Evolutionary conservation across 1,140 invertebrate species (phyloP).

Genomic region (Rhynchophorus ferrugineus): DNA sequence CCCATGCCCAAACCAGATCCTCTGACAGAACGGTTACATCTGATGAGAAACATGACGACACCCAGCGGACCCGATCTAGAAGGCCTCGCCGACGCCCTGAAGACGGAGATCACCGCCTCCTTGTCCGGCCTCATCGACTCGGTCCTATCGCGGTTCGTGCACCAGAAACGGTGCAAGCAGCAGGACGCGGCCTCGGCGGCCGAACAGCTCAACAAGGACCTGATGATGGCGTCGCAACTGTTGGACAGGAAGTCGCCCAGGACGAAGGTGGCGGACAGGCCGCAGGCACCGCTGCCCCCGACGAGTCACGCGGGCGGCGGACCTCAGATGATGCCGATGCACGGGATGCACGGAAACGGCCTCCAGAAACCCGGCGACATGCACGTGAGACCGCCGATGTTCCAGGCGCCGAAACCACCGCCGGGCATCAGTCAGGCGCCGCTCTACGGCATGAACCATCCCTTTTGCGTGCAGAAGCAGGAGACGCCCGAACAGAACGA

Average conservation of each 20-base stretch:
- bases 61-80: constrained; percentile 69
- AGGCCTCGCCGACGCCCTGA: constrained; percentile 78
- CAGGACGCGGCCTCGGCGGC: constrained; percentile 66
- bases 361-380: constrained; percentile 62
- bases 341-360: constrained; percentile 38
- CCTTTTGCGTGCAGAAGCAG: constrained; percentile 57
- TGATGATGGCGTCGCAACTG: constrained; percentile 65
- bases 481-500: constrained; percentile 86
- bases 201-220: constrained; percentile 75
- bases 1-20: constrained; percentile 39
- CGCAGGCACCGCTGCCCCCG: constrained; percentile 45
- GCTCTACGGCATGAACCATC: constrained; percentile 58
- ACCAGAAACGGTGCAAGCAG: constrained; percentile 71
- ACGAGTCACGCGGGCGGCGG: constrained; percentile 33
- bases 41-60: constrained; percentile 54
- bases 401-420: constrained; percentile 70
- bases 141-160: constrained; percentile 75
- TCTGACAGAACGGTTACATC: constrained; percentile 55
- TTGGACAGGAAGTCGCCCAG: constrained; percentile 76
- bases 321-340: constrained; percentile 34
- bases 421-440: constrained; percentile 59
- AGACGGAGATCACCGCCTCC: constrained; percentile 80
- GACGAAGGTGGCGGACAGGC: constrained; percentile 66
- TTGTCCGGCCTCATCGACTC: constrained; percentile 80
- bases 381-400: constrained; percentile 56